Evolutionary conservation across 92 coral and sea anemone genomes (phyloP), one percentile per base, ranked within the genome.

Genomic region (Actinernus sp.): DNA sequence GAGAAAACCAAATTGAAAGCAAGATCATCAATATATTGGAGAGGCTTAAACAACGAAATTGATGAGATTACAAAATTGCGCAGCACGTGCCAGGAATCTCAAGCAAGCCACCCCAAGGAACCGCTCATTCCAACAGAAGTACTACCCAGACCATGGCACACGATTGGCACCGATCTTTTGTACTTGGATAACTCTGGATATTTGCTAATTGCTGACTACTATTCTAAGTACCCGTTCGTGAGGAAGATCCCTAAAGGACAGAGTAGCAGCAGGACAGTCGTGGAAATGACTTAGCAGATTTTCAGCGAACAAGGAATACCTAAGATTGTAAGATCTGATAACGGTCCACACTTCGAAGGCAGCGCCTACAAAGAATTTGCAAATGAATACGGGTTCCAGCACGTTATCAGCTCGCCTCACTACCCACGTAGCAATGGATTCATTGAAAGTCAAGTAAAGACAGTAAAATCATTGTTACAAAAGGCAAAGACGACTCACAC

Each of bases 201-300:
- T 55, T 33, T 68, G n/a, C 49, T 77, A 50, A 46, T 77, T 34
- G 65, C 87, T 0, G 87, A 79, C 34, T 85, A 79, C 50, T 65
- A 81, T 38, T 59, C 84, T 0, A 68, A 73, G 65, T 81, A 34
- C 49, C 79, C 83, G 3, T 73, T 81, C 27, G 78, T 74, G 43
- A 70, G 93, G 63, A 74, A 74, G 49, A 67, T 87, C 13, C 93
- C 89, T 6, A 49, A 54, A 13, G 69, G 75, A 45, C 69, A 76
- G 7, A 73, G 79, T 70, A 82, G 53, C 24, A 88, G 74, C 62
- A 76, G 63, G 31, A 58, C 68, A 31, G 81, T 83, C 1, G 68
- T 65, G 4, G 80, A 69, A 2, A 19, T 61, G n/a, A 52, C 69
- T 22, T 75, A 88, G 48, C 86, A 82, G 30, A 57, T 82, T 25